Evolutionary conservation across 2,888 invertebrate species (phyloP).

Genomic region (Uropetala carovei): DNA sequence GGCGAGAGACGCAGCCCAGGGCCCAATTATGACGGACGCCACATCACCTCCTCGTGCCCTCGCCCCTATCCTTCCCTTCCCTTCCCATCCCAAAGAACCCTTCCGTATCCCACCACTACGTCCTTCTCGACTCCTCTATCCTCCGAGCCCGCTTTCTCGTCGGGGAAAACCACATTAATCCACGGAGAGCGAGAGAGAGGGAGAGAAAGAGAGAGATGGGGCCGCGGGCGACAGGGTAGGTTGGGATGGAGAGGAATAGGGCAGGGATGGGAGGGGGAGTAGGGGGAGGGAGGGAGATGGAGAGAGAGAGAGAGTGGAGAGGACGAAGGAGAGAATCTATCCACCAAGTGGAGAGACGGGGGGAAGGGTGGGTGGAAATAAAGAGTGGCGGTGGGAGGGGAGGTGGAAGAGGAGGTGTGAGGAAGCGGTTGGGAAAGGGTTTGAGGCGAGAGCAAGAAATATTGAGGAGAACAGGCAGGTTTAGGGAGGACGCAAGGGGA

Average conservation of each 20-base stretch:
- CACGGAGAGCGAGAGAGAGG: background rate
- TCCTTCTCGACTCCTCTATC: background rate
- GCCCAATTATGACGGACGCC: conserved; percentile 20
- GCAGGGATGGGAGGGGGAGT: background rate
- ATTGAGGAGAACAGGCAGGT: background rate
- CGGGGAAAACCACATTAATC: conserved; percentile 27
- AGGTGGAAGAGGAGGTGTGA: background rate
- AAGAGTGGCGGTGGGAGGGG: background rate
- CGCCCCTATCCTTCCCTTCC: background rate
- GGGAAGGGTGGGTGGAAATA: background rate
- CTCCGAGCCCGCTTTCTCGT: background rate
- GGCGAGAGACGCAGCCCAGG: background rate
- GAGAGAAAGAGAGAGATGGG: background rate
- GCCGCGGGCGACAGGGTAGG: conserved; percentile 19
- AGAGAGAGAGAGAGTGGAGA: background rate
- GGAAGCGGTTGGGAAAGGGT: background rate
- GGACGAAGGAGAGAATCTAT: background rate
- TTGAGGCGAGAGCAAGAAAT: background rate
- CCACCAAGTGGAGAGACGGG: background rate
- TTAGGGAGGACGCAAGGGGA: too few species aligned
- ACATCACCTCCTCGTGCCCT: background rate
- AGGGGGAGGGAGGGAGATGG: background rate
- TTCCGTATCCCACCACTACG: background rate
- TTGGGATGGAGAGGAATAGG: background rate
- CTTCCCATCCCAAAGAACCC: background rate